These are phyloP conservation scores for Jordanella pulchra DNA, from an alignment of 2,797 vertebrate species.

Conservation along the genomic window DNA sequence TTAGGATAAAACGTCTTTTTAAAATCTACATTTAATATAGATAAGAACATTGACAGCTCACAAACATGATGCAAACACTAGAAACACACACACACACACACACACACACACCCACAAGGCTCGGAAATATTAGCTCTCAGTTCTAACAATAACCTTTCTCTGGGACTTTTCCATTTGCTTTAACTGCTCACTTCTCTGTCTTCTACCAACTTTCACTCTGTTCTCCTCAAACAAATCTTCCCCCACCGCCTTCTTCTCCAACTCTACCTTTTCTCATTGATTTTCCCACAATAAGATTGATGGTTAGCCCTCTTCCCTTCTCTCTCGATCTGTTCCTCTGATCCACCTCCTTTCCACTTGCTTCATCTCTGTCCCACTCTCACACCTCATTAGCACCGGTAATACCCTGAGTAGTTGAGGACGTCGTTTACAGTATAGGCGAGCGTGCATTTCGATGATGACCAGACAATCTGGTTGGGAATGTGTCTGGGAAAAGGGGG, in stretches of 20 bases:
- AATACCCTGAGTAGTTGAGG: constrained; percentile 76
- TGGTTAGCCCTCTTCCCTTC: constrained; percentile 42
- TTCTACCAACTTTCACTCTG: constrained; percentile 17
- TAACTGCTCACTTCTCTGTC: constrained; percentile 1
- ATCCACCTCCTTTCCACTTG: constrained; percentile 61
- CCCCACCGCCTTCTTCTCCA: constrained; percentile 7
- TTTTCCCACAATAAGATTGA: constrained; percentile 44
- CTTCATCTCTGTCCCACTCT: constrained; percentile 66
- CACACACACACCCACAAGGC: constrained; percentile 10
- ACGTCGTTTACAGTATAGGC: constrained; percentile 55
- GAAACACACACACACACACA: not conserved
- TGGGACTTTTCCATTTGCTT: constrained; percentile 7
- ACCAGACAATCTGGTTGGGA: constrained; percentile 53
- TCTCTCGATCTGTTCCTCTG: constrained; percentile 36
- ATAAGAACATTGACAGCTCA: not conserved
- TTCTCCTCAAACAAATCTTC: constrained; percentile 29
- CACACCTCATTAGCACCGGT: constrained; percentile 77
- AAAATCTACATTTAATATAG: constrained; percentile 17
- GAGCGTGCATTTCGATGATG: constrained; percentile 24
- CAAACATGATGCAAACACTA: not conserved
- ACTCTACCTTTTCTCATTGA: constrained; percentile 35
- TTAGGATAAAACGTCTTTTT: constrained; percentile 23
- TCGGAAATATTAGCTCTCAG: constrained; percentile 23
- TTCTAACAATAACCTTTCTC: constrained; percentile 13
- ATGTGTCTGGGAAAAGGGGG: constrained; percentile 61